Base-by-base conservation (phyloP, 1,140 invertebrate genomes). In the Limonius californicus region DNA sequence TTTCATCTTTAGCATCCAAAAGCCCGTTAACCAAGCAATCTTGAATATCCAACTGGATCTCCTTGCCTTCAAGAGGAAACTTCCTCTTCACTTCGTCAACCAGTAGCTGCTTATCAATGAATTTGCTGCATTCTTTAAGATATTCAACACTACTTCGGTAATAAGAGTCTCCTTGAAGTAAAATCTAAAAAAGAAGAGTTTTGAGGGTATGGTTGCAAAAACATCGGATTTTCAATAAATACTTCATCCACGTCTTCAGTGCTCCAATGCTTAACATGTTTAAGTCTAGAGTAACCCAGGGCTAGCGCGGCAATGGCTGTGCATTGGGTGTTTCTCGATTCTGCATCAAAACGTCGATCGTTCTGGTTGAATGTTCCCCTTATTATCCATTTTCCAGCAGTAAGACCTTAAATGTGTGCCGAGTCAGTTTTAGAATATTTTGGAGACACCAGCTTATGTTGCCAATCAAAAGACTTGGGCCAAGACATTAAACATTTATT, bases 291-390 rank as follows among this genome's bases (percentile, higher is more conserved):
- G 35, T 67, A 70, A 0, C 77, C 72, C 65, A 82, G 71, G 0
- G 80, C 76, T 1, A 81, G 76, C 2, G 78, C 75, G 0, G 78
- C 76, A 1, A 70, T 76, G 0, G 82, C 80, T 2, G 81, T 81
- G 47, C 80, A 79, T 65, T 83, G 82, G 11, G 74, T 77, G 19
- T 78, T 77, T 35, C 82, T 72, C 15, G 77, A 76, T 23, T 79
- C 76, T 30, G 74, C 73, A 0, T 76, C 74, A 66, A 81, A 83
- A 32, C 74, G 68, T 2, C 65, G 70, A 63, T 80, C 78, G 0
- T 69, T 76, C 59, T 83, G 81, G 64, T 77, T 78, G 62, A 82
- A 78, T 9, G 68, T 74, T 3, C 80, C 82, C 21, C 77, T 72
- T 0, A 82, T 59, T 14, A 82, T 76, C 81, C 81, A 83, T n/a